Conservation (phyloP, 2,797 vertebrate species). For the Spinus pinus region DNA sequence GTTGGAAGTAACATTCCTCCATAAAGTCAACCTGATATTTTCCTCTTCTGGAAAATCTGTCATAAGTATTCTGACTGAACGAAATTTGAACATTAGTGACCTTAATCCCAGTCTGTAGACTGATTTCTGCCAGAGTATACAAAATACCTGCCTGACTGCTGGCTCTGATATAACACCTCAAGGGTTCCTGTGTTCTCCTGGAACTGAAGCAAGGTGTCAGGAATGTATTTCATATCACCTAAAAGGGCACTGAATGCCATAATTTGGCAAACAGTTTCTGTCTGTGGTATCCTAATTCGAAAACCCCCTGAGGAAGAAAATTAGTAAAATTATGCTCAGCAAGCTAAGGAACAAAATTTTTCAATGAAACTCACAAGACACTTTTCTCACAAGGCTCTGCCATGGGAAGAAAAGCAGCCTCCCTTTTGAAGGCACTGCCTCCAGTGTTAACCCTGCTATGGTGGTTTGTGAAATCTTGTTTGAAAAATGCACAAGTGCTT, state of each 20-base stretch:
- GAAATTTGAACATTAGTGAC: not conserved
- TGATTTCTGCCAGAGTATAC: not conserved
- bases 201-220: not conserved
- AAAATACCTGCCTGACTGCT: not conserved
- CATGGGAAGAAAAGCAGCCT: not conserved
- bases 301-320: rapidly evolving
- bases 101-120: not conserved
- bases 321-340: not conserved
- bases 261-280: not conserved
- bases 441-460: rapidly evolving
- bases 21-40: not conserved
- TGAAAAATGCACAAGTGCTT: not conserved
- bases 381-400: not conserved
- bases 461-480: not conserved
- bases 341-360: not conserved
- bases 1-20: not conserved
- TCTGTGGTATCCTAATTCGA: not conserved
- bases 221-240: not conserved
- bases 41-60: not conserved
- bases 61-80: not conserved
- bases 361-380: not conserved
- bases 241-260: not conserved
- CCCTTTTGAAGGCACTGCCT: not conserved
- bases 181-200: not conserved
- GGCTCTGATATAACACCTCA: not conserved